Base-by-base conservation (phyloP, 2,797 vertebrate species). In the Poecilia velifera region DNA sequence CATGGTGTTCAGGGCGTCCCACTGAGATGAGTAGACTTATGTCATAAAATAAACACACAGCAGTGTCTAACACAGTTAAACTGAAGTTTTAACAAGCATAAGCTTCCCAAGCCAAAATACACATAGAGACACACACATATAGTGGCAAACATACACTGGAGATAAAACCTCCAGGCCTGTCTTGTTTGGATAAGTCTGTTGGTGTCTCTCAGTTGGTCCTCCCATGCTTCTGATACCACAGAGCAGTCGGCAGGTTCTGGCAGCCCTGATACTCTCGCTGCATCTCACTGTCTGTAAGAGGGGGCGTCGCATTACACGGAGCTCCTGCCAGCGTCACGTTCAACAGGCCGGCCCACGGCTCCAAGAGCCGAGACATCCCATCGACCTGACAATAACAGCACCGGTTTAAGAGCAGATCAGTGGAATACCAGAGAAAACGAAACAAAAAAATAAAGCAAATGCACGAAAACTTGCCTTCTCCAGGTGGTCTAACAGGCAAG, bases 181-280 rank as follows among this genome's bases (percentile, higher is more conserved):
- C 64, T 62, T 68, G 62, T 78, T 62, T 88, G 68, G 25, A 31
- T 55, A 70, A 74, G 68, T 64, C 79, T 55, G 62, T 70, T 76
- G 20, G 46, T 83, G 76, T 84, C 64, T 76, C 77, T 88, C 79
- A 91, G 87, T 91, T 87, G 76, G 71, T 71, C 77, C 83, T 80
- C 41, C 85, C 46, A 86, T 87, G 83, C 77, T 93, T 95, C 91
- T 91, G 94, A 92, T 96, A 93, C 96, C 96, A 96, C 8, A 96
- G 92, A 0, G 95, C 95, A 0, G 96, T 97, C 0, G 96, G 96
- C 34, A 96, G 94, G 85, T 97, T 97, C 90, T 97, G 96, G 87
- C 96, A 97, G 86, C 96, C 96, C 88, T 96, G 95, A 89, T 95
- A 97, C 86, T 96, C 95, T 34, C 93, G 91, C 22, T 89, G 93